Percentiles rank a stretch among this genome's conserved stretches.
Evolutionary conservation across 2,888 invertebrate species (phyloP).

Genomic region (Disparrhopalites patrizii): DNA sequence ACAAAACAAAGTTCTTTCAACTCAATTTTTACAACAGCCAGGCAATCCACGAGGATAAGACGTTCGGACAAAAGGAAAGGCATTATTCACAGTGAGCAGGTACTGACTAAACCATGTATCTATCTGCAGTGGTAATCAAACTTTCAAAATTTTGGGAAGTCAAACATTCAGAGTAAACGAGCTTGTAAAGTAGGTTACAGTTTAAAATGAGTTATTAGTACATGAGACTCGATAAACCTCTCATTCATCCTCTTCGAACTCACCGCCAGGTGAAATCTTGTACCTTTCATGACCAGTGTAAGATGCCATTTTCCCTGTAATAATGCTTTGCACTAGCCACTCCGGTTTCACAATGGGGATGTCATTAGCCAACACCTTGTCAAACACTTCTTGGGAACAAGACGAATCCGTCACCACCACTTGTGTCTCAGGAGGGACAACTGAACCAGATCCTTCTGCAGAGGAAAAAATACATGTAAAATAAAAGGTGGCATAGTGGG

Average conservation of each 20-base stretch:
- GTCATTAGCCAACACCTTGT: slow-evolving; percentile 21
- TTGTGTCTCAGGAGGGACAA: slow-evolving; percentile 37
- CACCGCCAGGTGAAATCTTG: background rate
- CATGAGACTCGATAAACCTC: background rate
- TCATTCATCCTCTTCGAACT: slow-evolving; percentile 6
- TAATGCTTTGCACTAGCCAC: slow-evolving; percentile 48
- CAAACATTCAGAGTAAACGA: background rate
- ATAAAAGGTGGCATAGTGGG: background rate
- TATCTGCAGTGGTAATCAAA: too few species aligned
- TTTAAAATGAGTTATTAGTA: background rate
- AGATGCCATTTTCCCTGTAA: slow-evolving; percentile 25
- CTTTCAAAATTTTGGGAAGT: too few species aligned
- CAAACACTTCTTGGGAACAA: slow-evolving; percentile 31
- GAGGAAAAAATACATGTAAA: background rate
- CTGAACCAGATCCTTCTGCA: slow-evolving; percentile 6
- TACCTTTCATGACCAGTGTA: slow-evolving; percentile 25
- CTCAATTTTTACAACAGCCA: too few species aligned
- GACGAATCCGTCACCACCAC: slow-evolving; percentile 43
- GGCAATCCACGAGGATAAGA: too few species aligned
- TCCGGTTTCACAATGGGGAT: slow-evolving; percentile 46
- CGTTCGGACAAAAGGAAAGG: background rate
- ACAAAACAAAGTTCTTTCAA: too few species aligned
- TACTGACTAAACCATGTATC: too few species aligned
- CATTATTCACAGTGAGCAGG: background rate
- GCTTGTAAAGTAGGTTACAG: background rate